Evolutionary conservation across 2,113 vertebrate species (phyloP).

Genomic region (Psammodynastes pulverulentus): DNA sequence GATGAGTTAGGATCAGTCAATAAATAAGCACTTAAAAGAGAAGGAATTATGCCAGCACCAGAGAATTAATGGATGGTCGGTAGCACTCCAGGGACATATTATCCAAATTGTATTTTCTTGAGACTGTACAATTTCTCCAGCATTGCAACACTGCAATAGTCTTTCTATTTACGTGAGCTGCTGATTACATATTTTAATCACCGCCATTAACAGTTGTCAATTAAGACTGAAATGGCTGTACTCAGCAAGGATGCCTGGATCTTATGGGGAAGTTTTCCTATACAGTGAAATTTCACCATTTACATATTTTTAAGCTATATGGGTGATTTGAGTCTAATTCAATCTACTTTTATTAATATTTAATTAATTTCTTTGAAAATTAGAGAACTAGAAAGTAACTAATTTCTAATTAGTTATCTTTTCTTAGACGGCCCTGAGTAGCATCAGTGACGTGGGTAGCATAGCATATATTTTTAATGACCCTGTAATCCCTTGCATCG

Average conservation of each 20-base stretch:
- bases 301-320: slow-evolving; percentile 17
- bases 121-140: slow-evolving; percentile 57
- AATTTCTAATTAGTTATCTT: background rate
- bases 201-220: slow-evolving; percentile 29
- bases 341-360: background rate
- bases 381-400: too few species aligned
- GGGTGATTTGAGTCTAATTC: background rate
- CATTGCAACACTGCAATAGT: slow-evolving; percentile 41
- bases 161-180: slow-evolving; percentile 39
- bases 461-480: background rate
- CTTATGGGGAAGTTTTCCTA: slow-evolving; percentile 35
- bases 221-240: slow-evolving; percentile 38
- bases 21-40: slow-evolving; percentile 39
- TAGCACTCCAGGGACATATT: slow-evolving; percentile 49
- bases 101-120: slow-evolving; percentile 31
- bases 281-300: slow-evolving; percentile 46
- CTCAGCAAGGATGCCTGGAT: slow-evolving; percentile 24
- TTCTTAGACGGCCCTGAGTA: background rate
- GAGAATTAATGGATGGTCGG: slow-evolving; percentile 58
- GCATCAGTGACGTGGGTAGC: background rate
- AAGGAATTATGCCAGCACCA: slow-evolving; percentile 26
- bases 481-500: background rate
- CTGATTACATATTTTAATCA: slow-evolving; percentile 43
- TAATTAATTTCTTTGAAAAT: too few species aligned
- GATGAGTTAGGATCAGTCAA: slow-evolving; percentile 49